Conservation (phyloP, 2,113 vertebrate species). For the Abramis brama region DNA sequence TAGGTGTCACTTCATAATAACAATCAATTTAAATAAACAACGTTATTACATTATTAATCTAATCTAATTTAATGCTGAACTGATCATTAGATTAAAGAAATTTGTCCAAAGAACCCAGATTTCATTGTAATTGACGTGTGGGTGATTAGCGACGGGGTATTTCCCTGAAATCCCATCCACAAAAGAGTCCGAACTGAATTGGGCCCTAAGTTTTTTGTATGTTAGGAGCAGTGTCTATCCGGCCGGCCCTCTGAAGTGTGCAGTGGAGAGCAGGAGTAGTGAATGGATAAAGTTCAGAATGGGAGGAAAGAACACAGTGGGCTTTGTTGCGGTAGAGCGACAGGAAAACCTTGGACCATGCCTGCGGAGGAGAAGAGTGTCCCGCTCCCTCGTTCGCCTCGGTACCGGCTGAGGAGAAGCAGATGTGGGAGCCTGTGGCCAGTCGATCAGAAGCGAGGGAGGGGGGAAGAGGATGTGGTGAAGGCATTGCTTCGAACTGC, state of each 20-base stretch:
- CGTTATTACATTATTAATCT: background rate
- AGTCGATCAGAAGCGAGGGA: slow-evolving; percentile 43
- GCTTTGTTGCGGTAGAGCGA: slow-evolving; percentile 55
- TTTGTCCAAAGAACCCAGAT: background rate
- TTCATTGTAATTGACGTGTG: background rate
- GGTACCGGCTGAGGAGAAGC: slow-evolving; percentile 54
- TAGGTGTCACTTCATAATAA: background rate
- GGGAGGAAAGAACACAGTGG: slow-evolving; percentile 52
- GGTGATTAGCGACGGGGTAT: background rate
- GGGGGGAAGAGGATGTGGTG: slow-evolving; percentile 59
- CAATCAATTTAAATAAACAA: background rate
- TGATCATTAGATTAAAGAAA: background rate
- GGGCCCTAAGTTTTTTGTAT: background rate
- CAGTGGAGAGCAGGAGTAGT: background rate
- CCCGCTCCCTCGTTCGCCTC: slow-evolving; percentile 35
- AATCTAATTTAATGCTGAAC: background rate
- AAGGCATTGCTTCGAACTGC: slow-evolving; percentile 57
- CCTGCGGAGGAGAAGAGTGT: slow-evolving; percentile 50
- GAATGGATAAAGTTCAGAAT: slow-evolving; percentile 18
- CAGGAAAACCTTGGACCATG: slow-evolving; percentile 55
- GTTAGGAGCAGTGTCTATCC: background rate
- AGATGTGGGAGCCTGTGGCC: slow-evolving; percentile 53
- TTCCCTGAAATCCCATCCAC: background rate
- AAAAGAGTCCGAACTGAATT: background rate
- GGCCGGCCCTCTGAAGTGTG: background rate